Base-by-base conservation (phyloP, 2,113 vertebrate species). In the Pelusios castaneus region DNA sequence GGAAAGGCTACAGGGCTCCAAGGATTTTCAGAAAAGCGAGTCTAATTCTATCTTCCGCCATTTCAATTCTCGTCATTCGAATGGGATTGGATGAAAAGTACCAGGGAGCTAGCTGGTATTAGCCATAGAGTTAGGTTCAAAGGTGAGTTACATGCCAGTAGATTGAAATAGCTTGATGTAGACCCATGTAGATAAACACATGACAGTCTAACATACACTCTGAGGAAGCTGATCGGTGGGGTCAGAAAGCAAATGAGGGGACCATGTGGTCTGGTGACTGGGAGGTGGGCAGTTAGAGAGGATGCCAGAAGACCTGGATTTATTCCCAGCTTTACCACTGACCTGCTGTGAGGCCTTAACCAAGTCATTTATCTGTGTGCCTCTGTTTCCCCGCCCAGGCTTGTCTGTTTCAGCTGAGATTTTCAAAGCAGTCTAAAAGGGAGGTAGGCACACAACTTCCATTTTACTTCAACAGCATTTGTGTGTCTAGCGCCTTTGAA, bases 51-150 rank as follows among this genome's bases (percentile, higher is more conserved):
- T 87, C 84, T 92, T 45, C 12, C 31, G 56, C 80, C 73, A 29
- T 77, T 93, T 94, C 81, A 91, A 92, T 80, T 91, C 91, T 73
- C 19, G 56, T 89, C 82, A 80, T 94, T 93, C 90, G 86, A 56
- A 94, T 47, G 77, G 88, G 84, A 91, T 93, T 91, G 63, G 90
- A 55, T 58, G 82, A 90, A 83, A 83, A 43, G 84, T 60, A 70
- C 56, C n/a, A 2, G 0, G 4, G 82, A 0, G 1, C 82, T 60
- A 1, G 2, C 60, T 45, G 77, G 88, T 86, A 85, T 91, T 93
- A 93, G 80, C 86, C 87, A 73, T 75, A 19, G 38, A 80, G 89
- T 58, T 52, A 14, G 89, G 93, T 77, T 88, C 88, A 82, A 70
- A 92, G 54, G 88, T 56, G 88, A 85, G 8, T 70, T 84, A 82